Percentiles rank a stretch among this genome's conserved stretches.
phyloP scores from a whole-genome alignment of 2,113 vertebrate genomes.

The Glareola pratincola region DNA sequence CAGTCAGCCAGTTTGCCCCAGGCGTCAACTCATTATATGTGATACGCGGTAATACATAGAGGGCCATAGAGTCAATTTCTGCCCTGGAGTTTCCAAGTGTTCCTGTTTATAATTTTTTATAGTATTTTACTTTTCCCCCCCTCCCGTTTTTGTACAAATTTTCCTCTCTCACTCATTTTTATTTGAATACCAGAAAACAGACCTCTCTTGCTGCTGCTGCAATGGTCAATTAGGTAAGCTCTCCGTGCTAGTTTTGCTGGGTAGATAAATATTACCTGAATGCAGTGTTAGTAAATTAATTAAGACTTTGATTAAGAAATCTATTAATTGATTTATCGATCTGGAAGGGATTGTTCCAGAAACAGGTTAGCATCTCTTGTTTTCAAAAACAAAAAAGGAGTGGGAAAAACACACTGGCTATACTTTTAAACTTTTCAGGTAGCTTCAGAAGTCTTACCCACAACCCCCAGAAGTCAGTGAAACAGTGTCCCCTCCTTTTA shows the following conservation, averaged over 20 bases:
- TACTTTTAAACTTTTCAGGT: background rate
- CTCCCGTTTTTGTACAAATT: background rate
- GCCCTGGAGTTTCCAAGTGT: background rate
- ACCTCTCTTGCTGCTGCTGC: background rate
- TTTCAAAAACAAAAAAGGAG: background rate
- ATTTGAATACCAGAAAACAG: background rate
- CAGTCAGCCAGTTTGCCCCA: background rate
- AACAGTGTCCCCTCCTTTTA: background rate
- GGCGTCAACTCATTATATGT: background rate
- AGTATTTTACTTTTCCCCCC: background rate
- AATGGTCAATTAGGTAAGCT: background rate
- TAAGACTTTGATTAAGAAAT: background rate
- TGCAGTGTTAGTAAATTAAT: background rate
- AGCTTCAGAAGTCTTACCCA: background rate
- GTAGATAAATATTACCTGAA: background rate
- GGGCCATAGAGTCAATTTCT: background rate
- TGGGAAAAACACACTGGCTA: background rate
- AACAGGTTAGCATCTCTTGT: background rate
- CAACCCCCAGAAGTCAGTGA: background rate
- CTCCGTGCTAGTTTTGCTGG: background rate
- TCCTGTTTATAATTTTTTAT: background rate
- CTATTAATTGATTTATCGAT: background rate
- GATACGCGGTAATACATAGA: background rate
- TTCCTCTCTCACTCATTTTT: background rate
- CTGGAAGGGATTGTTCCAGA: background rate